phyloP scores from a whole-genome alignment of 2,888 invertebrate genomes.

The Pachydiplax longipennis region DNA sequence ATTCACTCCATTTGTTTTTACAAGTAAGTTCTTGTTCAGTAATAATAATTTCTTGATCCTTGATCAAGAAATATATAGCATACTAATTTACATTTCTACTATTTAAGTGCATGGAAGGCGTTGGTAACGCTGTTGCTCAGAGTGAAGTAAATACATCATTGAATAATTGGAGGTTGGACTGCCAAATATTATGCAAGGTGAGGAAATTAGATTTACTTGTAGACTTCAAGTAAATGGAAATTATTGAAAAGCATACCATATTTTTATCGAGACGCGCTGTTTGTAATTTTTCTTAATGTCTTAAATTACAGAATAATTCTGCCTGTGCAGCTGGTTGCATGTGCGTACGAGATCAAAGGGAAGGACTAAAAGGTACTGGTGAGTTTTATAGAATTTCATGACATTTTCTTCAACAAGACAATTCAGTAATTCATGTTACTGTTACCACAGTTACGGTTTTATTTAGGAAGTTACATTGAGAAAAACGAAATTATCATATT shows the following conservation, averaged over 20 bases:
- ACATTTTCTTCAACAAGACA: background rate
- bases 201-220: background rate
- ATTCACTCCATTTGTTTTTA: too few species aligned
- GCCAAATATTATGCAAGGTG: background rate
- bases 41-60: too few species aligned
- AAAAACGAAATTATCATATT: too few species aligned
- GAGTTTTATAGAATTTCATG: background rate
- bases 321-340: background rate
- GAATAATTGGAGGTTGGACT: background rate
- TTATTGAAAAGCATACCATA: too few species aligned
- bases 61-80: too few species aligned
- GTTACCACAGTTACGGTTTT: too few species aligned
- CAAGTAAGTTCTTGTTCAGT: too few species aligned
- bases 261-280: too few species aligned
- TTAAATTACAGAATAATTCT: background rate
- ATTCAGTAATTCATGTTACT: too few species aligned
- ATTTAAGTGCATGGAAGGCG: background rate
- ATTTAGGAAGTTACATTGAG: too few species aligned
- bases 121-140: background rate
- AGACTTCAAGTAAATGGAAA: too few species aligned
- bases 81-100: background rate
- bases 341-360: background rate
- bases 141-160: background rate
- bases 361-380: background rate
- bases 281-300: background rate